Evolutionary conservation across 2,113 vertebrate genomes (phyloP).

Genomic region (Lagopus leucura): DNA sequence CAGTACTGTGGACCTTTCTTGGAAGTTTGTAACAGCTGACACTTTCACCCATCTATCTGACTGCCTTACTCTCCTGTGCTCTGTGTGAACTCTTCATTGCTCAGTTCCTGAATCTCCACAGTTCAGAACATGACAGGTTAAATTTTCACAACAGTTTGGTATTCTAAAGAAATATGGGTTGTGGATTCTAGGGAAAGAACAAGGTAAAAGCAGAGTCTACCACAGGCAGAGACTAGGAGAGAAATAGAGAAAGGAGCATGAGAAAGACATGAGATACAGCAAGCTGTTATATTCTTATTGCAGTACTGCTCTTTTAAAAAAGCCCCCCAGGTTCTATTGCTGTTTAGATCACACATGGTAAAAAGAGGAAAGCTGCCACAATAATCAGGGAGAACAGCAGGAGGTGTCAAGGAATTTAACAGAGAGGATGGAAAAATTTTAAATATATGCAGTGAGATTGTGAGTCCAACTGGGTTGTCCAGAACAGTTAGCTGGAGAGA

Average conservation of each 20-base stretch:
- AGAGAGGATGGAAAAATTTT: not conserved
- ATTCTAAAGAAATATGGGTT: not conserved
- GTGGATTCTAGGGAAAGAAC: not conserved
- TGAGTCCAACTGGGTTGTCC: not conserved
- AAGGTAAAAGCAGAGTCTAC: not conserved
- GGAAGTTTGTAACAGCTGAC: not conserved
- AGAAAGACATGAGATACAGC: not conserved
- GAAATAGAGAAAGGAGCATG: not conserved
- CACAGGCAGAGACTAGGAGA: not conserved
- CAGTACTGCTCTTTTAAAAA: not conserved
- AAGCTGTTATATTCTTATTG: not conserved
- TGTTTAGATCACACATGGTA: not conserved
- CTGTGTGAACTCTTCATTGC: not conserved
- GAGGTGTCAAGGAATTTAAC: not conserved
- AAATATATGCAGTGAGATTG: not conserved
- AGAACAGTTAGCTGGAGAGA: not conserved
- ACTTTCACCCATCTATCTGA: accelerated
- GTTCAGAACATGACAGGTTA: not conserved
- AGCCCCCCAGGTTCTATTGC: not conserved
- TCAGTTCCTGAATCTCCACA: not conserved
- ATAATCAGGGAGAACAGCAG: not conserved
- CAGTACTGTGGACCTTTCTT: not conserved
- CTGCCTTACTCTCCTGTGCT: not conserved
- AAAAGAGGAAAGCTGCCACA: not conserved
- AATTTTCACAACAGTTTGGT: not conserved